phyloP scores from a whole-genome alignment of 2,888 invertebrate genomes.

The Eugnorisma glareosa region DNA sequence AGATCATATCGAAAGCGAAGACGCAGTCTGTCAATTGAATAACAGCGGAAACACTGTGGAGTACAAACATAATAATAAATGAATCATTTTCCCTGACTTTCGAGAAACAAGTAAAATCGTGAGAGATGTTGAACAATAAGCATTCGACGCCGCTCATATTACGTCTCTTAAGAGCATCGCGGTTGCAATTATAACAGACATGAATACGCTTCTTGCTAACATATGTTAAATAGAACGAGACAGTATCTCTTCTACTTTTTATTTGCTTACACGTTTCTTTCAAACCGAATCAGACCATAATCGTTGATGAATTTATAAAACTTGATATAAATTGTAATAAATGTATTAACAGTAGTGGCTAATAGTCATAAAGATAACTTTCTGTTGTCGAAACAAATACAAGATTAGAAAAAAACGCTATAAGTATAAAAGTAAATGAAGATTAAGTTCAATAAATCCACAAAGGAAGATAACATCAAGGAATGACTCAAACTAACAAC shows the following conservation, averaged over 20 bases:
- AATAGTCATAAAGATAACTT: slow-evolving; percentile 18
- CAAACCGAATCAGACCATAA: slow-evolving; percentile 23
- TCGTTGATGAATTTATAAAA: slow-evolving; percentile 6
- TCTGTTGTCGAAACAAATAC: slow-evolving; percentile 16
- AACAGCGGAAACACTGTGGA: slow-evolving; percentile 69
- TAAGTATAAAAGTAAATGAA: neutral
- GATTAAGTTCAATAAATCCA: slow-evolving; percentile 23
- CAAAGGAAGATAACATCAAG: slow-evolving; percentile 36
- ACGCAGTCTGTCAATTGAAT: slow-evolving; percentile 66
- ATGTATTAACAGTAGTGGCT: neutral
- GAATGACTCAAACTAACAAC: slow-evolving; percentile 41
- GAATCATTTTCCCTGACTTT: slow-evolving; percentile 84
- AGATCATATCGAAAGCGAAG: slow-evolving; percentile 65
- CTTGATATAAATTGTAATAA: neutral
- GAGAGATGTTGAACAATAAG: slow-evolving; percentile 83
- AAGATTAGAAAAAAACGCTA: slow-evolving; percentile 27
- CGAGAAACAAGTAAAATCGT: slow-evolving; percentile 87
- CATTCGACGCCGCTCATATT: slow-evolving; percentile 63
- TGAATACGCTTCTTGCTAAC: slow-evolving; percentile 57
- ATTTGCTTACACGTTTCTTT: slow-evolving; percentile 24
- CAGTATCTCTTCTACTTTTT: slow-evolving; percentile 44
- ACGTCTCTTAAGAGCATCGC: slow-evolving; percentile 64
- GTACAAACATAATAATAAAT: slow-evolving; percentile 73
- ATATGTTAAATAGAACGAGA: slow-evolving; percentile 65
- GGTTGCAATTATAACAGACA: slow-evolving; percentile 59